These are phyloP conservation scores for Propithecus deckenii DNA, from an alignment of 2,797 vertebrate genomes.

Conservation along the genomic window DNA sequence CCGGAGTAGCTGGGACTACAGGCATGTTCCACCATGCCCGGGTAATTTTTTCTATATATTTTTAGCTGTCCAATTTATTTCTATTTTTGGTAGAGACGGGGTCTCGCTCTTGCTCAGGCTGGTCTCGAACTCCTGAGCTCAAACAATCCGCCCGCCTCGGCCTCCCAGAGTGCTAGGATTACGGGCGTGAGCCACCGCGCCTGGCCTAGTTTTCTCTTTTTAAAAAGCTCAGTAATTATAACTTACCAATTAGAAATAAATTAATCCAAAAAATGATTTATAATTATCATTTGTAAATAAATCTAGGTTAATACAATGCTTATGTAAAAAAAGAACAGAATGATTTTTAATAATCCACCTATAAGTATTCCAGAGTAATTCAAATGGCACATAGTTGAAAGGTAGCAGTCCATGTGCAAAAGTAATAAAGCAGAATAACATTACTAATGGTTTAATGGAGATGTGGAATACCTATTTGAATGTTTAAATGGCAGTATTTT, in stretches of 20 bases:
- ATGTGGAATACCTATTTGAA: background rate
- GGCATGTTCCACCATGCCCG: too few species aligned
- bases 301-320: background rate
- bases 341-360: background rate
- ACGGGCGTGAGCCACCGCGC: too few species aligned
- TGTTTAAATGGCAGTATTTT: background rate
- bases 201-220: background rate
- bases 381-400: background rate
- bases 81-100: too few species aligned
- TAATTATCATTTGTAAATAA: background rate
- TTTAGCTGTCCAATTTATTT: too few species aligned
- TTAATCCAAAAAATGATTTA: background rate
- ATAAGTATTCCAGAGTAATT: conserved; percentile 1
- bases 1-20: too few species aligned
- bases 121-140: too few species aligned
- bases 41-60: too few species aligned
- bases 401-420: background rate
- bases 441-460: conserved; percentile 19
- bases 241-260: background rate
- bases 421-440: background rate
- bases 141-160: too few species aligned
- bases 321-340: background rate
- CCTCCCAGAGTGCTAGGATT: too few species aligned
- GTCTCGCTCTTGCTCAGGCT: too few species aligned
- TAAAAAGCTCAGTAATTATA: background rate